Evolutionary conservation across 2,797 vertebrate species (phyloP).

Genomic region (Rhinella marina): DNA sequence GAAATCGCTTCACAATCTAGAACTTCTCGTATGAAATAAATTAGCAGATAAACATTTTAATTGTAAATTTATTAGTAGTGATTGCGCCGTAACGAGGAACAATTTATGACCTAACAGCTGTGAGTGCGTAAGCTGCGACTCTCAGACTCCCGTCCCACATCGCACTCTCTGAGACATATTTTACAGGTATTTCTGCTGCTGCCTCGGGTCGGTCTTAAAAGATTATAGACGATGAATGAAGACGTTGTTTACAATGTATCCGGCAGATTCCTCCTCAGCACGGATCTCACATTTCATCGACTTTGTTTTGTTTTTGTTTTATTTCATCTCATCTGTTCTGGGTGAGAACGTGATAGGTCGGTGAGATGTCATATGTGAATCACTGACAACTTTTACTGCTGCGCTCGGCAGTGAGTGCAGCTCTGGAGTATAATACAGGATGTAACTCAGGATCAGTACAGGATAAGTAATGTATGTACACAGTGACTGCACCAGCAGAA

Average conservation of each 20-base stretch:
- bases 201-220: constrained; percentile 43
- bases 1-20: background rate
- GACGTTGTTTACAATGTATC: background rate
- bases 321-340: background rate
- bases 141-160: background rate
- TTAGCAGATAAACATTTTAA: constrained; percentile 49
- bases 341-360: background rate
- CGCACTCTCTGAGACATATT: background rate
- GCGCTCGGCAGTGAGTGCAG: background rate
- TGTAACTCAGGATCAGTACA: too few relatives aligned
- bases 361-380: constrained; percentile 13
- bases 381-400: background rate
- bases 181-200: constrained; percentile 26
- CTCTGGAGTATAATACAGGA: too few relatives aligned
- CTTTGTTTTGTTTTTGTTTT: background rate
- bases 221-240: background rate
- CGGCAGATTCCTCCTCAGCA: background rate
- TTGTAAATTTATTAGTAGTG: constrained; percentile 58
- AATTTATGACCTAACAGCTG: constrained; percentile 41
- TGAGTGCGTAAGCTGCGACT: background rate
- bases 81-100: constrained; percentile 20
- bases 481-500: too few relatives aligned
- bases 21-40: constrained; percentile 27
- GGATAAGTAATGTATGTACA: too few relatives aligned
- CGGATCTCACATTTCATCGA: background rate